Conservation (phyloP, 1,140 invertebrate genomes). For the Brachionus asplanchnoidis region DNA sequence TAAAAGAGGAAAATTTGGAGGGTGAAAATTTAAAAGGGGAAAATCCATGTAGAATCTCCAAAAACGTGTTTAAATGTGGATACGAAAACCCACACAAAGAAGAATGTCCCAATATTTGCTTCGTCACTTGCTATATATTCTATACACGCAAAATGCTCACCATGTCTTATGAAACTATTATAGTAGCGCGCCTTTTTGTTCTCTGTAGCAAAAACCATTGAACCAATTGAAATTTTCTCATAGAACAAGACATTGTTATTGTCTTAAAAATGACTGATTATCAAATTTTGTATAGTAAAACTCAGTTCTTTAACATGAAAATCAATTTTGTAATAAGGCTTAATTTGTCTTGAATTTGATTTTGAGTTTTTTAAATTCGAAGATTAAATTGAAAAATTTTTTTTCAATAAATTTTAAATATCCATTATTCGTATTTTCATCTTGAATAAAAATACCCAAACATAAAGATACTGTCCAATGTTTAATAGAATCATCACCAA, state of each 20-base stretch:
- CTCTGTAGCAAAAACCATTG: background rate
- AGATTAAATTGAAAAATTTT: background rate
- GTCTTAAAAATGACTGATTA: background rate
- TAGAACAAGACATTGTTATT: background rate
- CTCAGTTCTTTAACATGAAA: too few species aligned
- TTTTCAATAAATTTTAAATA: background rate
- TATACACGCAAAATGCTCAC: too few species aligned
- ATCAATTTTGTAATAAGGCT: background rate
- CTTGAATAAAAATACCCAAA: background rate
- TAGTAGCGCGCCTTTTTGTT: too few species aligned
- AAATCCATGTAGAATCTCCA: too few species aligned
- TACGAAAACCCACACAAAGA: too few species aligned
- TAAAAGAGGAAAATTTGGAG: too few species aligned
- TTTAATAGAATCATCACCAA: background rate
- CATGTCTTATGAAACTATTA: too few species aligned
- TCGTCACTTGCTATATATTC: too few species aligned
- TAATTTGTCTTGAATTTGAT: background rate
- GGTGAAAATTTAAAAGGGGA: too few species aligned
- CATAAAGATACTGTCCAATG: background rate
- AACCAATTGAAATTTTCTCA: background rate
- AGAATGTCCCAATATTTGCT: too few species aligned
- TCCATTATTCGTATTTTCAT: background rate
- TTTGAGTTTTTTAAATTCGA: background rate
- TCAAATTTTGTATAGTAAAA: background rate
- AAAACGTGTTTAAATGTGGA: too few species aligned